Evolutionary conservation across 1,140 invertebrate species (phyloP).

Genomic region (Bombus impatiens): DNA sequence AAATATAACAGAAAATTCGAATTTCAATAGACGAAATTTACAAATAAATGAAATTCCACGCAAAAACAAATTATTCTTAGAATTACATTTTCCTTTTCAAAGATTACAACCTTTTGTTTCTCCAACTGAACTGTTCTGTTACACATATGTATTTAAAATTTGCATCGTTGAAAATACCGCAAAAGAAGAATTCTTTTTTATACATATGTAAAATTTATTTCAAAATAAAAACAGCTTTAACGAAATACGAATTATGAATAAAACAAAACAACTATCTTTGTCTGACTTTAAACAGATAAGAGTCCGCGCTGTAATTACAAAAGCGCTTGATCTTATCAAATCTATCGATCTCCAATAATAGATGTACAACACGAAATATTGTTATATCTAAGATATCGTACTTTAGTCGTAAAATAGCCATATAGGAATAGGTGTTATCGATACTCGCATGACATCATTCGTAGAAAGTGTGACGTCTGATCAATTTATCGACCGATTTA

Average conservation of each 20-base stretch:
- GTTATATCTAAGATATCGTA: constrained; percentile 8
- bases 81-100: not conserved
- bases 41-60: not conserved
- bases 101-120: not conserved
- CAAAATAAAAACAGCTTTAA: not conserved
- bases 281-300: not conserved
- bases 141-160: not conserved
- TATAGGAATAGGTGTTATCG: constrained; percentile 4
- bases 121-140: not conserved
- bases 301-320: not conserved
- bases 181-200: not conserved
- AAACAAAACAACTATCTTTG: not conserved
- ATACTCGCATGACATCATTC: not conserved
- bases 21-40: not conserved
- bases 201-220: not conserved
- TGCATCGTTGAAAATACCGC: not conserved
- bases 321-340: not conserved
- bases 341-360: not conserved
- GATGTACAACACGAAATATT: not conserved
- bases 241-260: not conserved
- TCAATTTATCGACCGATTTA: not conserved
- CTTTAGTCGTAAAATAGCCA: not conserved
- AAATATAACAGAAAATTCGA: not conserved
- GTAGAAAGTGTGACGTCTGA: not conserved
- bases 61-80: not conserved